A percentile compares a stretch with the other conserved stretches of the same genome.
These are phyloP conservation scores for Beaufortia kweichowensis DNA, from an alignment of 2,113 vertebrate species.

Conservation along the genomic window DNA sequence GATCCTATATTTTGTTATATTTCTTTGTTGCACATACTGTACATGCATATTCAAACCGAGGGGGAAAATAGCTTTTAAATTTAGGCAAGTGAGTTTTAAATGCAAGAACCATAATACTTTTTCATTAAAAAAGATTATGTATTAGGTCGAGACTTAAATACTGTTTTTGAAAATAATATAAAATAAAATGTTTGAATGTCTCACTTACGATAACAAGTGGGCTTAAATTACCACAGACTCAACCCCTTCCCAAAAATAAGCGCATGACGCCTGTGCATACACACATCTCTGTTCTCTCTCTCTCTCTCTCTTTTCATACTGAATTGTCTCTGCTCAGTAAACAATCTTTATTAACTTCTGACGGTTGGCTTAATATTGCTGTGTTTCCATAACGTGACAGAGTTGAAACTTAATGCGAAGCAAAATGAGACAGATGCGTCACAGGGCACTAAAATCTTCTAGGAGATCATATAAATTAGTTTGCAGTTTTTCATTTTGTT, in stretches of 20 bases:
- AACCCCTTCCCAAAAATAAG: no score
- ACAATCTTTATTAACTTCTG: neutral
- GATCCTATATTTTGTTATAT: constrained; percentile 18
- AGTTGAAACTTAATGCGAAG: neutral
- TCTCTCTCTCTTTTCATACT: neutral
- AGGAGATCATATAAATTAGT: neutral
- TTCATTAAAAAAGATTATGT: neutral
- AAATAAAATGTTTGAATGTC: no score
- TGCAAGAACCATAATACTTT: no score
- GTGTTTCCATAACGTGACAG: constrained; percentile 13
- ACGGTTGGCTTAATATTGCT: constrained; percentile 21
- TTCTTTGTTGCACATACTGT: constrained; percentile 23
- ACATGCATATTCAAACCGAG: neutral
- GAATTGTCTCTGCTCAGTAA: neutral
- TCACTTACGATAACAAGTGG: no score
- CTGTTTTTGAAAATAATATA: no score
- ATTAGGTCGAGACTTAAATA: no score
- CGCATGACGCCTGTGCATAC: neutral
- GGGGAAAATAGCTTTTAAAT: neutral
- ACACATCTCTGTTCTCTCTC: neutral
- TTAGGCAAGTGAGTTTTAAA: neutral
- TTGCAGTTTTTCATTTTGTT: constrained; percentile 5
- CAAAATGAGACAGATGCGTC: constrained; percentile 21
- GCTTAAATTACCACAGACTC: no score
- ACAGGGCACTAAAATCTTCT: neutral